Percentiles rank a stretch among this genome's conserved stretches.
These are phyloP conservation scores for Drosophila ustulata DNA, from an alignment of 2,888 invertebrate genomes.

Conservation along the genomic window DNA sequence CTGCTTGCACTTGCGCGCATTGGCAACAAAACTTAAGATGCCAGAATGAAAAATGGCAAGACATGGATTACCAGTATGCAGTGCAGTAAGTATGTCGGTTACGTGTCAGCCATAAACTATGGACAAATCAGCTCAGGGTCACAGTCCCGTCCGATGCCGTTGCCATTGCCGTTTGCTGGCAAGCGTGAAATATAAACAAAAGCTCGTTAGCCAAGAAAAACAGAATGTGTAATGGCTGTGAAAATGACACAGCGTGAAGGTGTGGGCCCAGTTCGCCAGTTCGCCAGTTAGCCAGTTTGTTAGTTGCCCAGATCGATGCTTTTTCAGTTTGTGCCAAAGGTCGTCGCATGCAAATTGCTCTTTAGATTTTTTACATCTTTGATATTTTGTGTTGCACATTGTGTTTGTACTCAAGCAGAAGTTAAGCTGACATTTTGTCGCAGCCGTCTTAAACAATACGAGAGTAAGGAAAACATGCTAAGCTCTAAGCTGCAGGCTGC, in stretches of 20 bases:
- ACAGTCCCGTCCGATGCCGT: conserved; percentile 14
- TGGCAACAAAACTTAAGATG: conserved; percentile 37
- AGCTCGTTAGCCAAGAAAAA: conserved; percentile 55
- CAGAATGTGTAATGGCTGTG: conserved; percentile 50
- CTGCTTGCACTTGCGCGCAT: conserved; percentile 35
- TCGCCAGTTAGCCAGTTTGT: conserved; percentile 3
- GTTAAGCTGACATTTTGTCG: conserved; percentile 48
- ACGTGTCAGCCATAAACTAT: conserved; percentile 59
- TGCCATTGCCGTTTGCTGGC: conserved; percentile 11
- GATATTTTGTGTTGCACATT: conserved; percentile 24
- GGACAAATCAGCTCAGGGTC: conserved; percentile 70
- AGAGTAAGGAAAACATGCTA: conserved; percentile 53
- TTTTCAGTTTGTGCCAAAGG: conserved; percentile 54
- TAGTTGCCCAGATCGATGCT: conserved; percentile 15
- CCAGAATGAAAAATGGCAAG: conserved; percentile 24
- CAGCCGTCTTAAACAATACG: conserved; percentile 21
- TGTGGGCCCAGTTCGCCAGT: conserved; percentile 36
- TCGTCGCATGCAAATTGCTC: conserved; percentile 65
- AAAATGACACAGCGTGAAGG: conserved; percentile 44
- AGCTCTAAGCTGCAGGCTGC: conserved; percentile 15
- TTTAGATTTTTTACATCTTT: conserved; percentile 31
- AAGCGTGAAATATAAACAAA: conserved; percentile 47
- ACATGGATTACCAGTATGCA: conserved; percentile 25
- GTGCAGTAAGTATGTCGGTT: conserved; percentile 34
- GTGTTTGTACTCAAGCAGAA: conserved; percentile 24